A percentile compares a stretch with the other conserved stretches of the same genome.
These are phyloP conservation scores for Sphenopsis melanotis DNA, from an alignment of 2,797 vertebrate species.

Conservation along the genomic window DNA sequence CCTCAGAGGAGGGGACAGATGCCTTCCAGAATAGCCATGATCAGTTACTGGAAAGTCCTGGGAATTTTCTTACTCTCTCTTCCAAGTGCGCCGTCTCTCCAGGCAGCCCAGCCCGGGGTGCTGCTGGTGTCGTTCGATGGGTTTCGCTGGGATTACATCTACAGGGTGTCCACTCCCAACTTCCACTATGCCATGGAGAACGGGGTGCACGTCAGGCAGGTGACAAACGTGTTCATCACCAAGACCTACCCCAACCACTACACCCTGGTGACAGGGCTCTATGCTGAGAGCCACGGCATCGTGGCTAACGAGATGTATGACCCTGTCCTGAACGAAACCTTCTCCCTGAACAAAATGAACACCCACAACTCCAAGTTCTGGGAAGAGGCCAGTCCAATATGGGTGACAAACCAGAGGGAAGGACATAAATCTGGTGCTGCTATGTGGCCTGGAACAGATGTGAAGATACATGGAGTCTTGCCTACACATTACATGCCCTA, in stretches of 20 bases:
- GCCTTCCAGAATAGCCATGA: slow-evolving; percentile 43
- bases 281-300: slow-evolving; percentile 87
- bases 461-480: slow-evolving; percentile 81
- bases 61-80: neutral
- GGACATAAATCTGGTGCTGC: slow-evolving; percentile 84
- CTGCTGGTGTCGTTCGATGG: slow-evolving; percentile 91
- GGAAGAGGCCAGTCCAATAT: slow-evolving; percentile 87
- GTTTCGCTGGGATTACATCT: slow-evolving; percentile 92
- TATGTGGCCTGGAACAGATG: slow-evolving; percentile 93
- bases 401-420: slow-evolving; percentile 86
- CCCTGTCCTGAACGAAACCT: slow-evolving; percentile 80
- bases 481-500: slow-evolving; percentile 83
- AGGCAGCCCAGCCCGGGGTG: slow-evolving; percentile 73
- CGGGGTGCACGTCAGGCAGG: slow-evolving; percentile 82
- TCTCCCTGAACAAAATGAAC: slow-evolving; percentile 84
- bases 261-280: slow-evolving; percentile 89
- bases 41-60: neutral
- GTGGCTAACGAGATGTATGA: slow-evolving; percentile 93
- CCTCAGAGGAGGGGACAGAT: neutral
- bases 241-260: slow-evolving; percentile 93
- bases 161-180: slow-evolving; percentile 82
- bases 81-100: slow-evolving; percentile 16
- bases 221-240: slow-evolving; percentile 88
- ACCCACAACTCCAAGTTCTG: slow-evolving; percentile 85
- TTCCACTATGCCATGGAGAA: slow-evolving; percentile 79